These are phyloP conservation scores for Abscondita cerata DNA, from an alignment of 2,888 invertebrate species.

Conservation along the genomic window DNA sequence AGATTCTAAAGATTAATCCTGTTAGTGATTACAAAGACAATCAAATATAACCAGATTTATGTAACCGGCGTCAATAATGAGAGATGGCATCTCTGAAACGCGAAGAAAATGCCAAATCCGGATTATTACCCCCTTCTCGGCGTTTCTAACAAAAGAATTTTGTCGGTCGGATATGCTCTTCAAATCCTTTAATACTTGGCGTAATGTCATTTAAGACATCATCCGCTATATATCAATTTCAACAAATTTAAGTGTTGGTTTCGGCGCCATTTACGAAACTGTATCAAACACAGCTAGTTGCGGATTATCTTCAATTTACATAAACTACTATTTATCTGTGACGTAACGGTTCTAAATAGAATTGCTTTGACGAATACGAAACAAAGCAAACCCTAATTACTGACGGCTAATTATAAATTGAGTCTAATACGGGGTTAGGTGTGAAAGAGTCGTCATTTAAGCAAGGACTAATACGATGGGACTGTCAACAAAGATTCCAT, in stretches of 20 bases:
- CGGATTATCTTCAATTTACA: conserved; percentile 7
- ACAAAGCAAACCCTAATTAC: conserved; percentile 19
- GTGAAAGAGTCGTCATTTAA: conserved; percentile 4
- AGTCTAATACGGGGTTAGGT: conserved; percentile 14
- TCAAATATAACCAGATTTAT: conserved; percentile 44
- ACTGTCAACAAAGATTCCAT: not conserved
- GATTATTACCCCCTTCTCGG: conserved; percentile 32
- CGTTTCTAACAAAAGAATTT: conserved; percentile 3
- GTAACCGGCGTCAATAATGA: conserved; percentile 45
- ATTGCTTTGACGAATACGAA: conserved; percentile 12
- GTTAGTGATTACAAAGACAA: conserved; percentile 40
- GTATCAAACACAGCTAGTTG: not conserved
- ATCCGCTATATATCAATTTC: too few species aligned
- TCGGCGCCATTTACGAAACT: not conserved
- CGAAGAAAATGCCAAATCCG: conserved; percentile 41
- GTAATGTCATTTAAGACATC: too few species aligned
- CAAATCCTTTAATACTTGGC: conserved; percentile 13
- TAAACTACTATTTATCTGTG: conserved; percentile 5
- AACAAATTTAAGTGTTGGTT: too few species aligned
- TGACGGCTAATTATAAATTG: conserved; percentile 21
- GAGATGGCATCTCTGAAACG: conserved; percentile 41
- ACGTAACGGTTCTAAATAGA: conserved; percentile 1
- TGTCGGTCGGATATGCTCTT: conserved; percentile 32
- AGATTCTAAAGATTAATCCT: conserved; percentile 41
- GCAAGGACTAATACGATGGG: conserved; percentile 2